Evolutionary conservation across 2,888 invertebrate species (phyloP).

Genomic region (Eupithecia inturbata): DNA sequence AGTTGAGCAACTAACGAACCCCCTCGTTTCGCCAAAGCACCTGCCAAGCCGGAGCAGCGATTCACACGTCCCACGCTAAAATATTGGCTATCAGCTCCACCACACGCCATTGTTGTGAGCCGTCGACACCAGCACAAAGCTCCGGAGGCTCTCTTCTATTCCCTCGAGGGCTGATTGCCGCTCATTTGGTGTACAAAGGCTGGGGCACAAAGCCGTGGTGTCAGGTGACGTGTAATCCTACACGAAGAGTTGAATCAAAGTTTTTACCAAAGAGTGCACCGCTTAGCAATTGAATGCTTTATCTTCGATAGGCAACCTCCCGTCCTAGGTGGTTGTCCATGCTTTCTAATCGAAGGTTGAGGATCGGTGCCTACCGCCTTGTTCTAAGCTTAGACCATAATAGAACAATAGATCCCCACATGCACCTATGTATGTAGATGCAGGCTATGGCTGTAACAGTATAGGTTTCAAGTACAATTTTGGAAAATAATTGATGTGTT

Average conservation of each 20-base stretch:
- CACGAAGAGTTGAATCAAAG: conserved; percentile 36
- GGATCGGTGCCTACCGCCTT: neutral
- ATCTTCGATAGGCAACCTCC: neutral
- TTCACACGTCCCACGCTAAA: conserved; percentile 35
- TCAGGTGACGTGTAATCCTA: conserved; percentile 45
- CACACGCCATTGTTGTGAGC: conserved; percentile 36
- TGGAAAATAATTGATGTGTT: neutral
- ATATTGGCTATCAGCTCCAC: conserved; percentile 34
- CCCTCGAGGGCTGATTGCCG: conserved; percentile 44
- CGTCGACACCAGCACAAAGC: conserved; percentile 44
- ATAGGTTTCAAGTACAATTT: neutral
- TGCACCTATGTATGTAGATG: too few species aligned
- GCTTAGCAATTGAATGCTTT: conserved; percentile 23
- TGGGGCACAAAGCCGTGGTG: conserved; percentile 42
- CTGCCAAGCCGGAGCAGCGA: neutral
- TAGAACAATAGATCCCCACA: neutral
- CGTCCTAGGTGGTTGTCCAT: neutral
- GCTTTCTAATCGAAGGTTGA: neutral
- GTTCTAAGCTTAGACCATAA: neutral
- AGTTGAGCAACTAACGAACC: neutral
- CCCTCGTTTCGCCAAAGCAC: neutral
- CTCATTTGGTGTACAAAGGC: conserved; percentile 43
- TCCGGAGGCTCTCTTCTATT: conserved; percentile 36
- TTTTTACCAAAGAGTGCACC: conserved; percentile 42
- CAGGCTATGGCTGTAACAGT: neutral